Evolutionary conservation across 1,140 invertebrate genomes (phyloP).

Genomic region (Centruroides sculpturatus): DNA sequence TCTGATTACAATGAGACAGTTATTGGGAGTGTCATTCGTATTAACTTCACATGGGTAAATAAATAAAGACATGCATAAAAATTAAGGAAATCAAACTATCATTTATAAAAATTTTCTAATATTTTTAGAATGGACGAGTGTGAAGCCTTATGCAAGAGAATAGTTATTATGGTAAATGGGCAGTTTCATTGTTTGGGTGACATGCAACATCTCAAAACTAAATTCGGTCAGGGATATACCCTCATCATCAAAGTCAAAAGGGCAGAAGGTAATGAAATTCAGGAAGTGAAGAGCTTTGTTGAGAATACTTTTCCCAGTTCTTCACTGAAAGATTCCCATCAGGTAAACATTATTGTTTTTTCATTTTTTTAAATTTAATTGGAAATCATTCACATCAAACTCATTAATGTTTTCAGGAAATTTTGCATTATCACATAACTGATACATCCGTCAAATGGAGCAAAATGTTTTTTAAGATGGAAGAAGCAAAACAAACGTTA

Average conservation of each 20-base stretch:
- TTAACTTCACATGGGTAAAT: slow-evolving; percentile 13
- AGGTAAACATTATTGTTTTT: not conserved
- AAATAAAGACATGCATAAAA: no score
- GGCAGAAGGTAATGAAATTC: not conserved
- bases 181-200: slow-evolving; percentile 53
- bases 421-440: no score
- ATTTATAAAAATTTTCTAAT: no score
- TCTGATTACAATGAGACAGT: slow-evolving; percentile 1
- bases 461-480: no score
- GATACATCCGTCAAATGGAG: no score
- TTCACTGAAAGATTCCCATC: slow-evolving; percentile 10
- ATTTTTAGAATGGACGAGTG: slow-evolving; percentile 53
- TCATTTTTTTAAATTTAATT: no score
- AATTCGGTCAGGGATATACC: slow-evolving; percentile 61
- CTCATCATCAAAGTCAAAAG: slow-evolving; percentile 34
- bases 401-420: no score
- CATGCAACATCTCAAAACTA: slow-evolving; percentile 50
- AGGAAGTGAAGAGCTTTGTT: not conserved
- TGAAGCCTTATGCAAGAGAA: slow-evolving; percentile 65
- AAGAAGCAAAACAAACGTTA: no score
- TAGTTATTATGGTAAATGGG: slow-evolving; percentile 80
- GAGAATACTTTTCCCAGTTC: not conserved
- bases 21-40: slow-evolving; percentile 10
- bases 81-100: no score
- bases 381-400: no score